Evolutionary conservation across 1,140 invertebrate species (phyloP), one percentile per base, ranked within the genome.

Genomic region (Amphibalanus amphitrite): DNA sequence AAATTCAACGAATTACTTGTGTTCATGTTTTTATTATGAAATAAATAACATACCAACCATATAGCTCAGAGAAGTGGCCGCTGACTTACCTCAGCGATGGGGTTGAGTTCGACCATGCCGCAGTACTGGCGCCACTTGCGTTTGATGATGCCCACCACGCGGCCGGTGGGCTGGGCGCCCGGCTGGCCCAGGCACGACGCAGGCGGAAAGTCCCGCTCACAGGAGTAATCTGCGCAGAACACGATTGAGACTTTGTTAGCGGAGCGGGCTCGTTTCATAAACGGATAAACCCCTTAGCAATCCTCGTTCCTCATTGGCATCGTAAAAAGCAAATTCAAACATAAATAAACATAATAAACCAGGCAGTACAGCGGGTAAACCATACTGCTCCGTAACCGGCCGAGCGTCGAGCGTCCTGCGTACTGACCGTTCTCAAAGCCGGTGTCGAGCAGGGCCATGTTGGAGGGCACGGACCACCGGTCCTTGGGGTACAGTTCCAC

Each of bases 71-170:
- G n/a, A n/a, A n/a, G n/a, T n/a, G n/a, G n/a, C n/a, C n/a, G n/a
- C n/a, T n/a, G 47, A 76, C 78, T 80, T 79, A 86, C 86, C 82
- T 87, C 87, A 82, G 89, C 88, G 25, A 93, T 81, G 20, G 86
- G 82, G 79, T 87, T 91, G 28, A 86, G 86, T 78, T 91, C 86
- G 69, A 99, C 81, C 76, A 98, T 95, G 33, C 97, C 97, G 84
- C 96, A 98, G 80, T 95, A 96, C 75, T 94, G 92, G 38, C 94
- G 82, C 95, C 95, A 98, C 79, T 98, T 98, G 74, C 97, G 84
- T 73, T 90, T 87, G 69, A 99, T 92, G 74, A 99, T 96, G 26
- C 93, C 95, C 69, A 99, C 94, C 73, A 99, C 87, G 78, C 85
- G 85, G 0, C 91, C 96, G 10, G 91, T 97, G 28, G 91, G 92